Percentiles rank a stretch among this genome's conserved stretches.
phyloP scores from a whole-genome alignment of 1,140 invertebrate genomes.

The Drosophila nigrodunni region DNA sequence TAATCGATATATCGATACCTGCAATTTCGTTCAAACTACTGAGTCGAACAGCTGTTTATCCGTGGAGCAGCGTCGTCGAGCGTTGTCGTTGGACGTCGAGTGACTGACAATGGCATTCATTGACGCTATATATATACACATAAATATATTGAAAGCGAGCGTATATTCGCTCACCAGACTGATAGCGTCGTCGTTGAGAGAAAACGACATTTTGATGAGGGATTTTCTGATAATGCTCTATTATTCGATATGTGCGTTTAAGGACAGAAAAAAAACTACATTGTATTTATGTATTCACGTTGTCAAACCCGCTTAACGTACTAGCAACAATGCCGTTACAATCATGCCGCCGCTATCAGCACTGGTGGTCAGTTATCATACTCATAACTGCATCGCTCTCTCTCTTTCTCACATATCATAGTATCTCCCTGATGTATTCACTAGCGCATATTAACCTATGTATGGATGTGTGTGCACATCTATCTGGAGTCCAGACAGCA shows the following conservation, averaged over 20 bases:
- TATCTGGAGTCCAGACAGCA: slow-evolving; percentile 11
- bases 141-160: slow-evolving; percentile 26
- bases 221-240: slow-evolving; percentile 64
- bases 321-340: slow-evolving; percentile 6
- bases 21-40: slow-evolving; percentile 21
- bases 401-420: background rate
- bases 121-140: slow-evolving; percentile 58
- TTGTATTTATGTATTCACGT: slow-evolving; percentile 2
- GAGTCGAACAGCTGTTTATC: slow-evolving; percentile 21
- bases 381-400: background rate
- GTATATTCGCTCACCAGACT: slow-evolving; percentile 31
- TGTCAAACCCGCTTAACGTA: slow-evolving; percentile 34
- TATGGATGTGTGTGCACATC: slow-evolving; percentile 5
- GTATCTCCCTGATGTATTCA: slow-evolving; percentile 1
- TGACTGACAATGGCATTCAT: slow-evolving; percentile 42
- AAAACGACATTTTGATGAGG: slow-evolving; percentile 33
- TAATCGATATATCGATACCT: slow-evolving; percentile 41
- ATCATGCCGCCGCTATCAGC: slow-evolving; percentile 13
- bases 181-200: slow-evolving; percentile 37
- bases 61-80: slow-evolving; percentile 11
- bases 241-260: slow-evolving; percentile 17
- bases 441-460: background rate
- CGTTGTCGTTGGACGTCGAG: slow-evolving; percentile 37
- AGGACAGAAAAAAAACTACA: slow-evolving; percentile 13
- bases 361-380: background rate